Evolutionary conservation across 64 coral and sea anemone species (phyloP).

Genomic region (Platygyra sinensis): DNA sequence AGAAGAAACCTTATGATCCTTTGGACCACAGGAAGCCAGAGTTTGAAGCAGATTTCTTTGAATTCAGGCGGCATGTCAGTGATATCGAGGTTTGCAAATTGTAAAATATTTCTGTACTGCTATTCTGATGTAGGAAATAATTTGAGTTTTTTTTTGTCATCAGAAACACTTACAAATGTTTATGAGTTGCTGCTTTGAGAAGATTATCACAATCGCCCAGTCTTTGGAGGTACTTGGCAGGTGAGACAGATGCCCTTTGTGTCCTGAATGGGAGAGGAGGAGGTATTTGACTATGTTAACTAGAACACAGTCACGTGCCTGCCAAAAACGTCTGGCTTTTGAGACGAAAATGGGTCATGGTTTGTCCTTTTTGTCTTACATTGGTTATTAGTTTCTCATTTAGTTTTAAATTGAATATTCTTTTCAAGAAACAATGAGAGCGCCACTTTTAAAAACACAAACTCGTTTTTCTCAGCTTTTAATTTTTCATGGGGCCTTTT

Average conservation of each 20-base stretch:
- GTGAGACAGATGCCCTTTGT: background rate
- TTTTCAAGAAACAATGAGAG: too few species aligned
- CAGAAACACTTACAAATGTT: slow-evolving; percentile 77
- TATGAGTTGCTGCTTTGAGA: slow-evolving; percentile 79
- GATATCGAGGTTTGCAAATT: slow-evolving; percentile 69
- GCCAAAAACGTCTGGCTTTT: too few species aligned
- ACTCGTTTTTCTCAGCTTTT: too few species aligned
- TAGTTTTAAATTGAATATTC: too few species aligned
- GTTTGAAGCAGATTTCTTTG: slow-evolving; percentile 73
- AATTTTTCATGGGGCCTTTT: too few species aligned
- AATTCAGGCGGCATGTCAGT: slow-evolving; percentile 75
- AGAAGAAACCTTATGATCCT: slow-evolving; percentile 91
- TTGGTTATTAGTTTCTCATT: too few species aligned
- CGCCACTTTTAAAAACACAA: too few species aligned
- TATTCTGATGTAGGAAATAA: background rate
- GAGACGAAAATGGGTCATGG: too few species aligned
- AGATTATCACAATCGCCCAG: slow-evolving; percentile 66
- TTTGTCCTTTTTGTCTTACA: too few species aligned
- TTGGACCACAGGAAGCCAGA: slow-evolving; percentile 84
- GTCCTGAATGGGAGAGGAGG: too few species aligned
- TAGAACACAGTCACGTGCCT: too few species aligned
- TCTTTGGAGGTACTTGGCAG: slow-evolving; percentile 76
- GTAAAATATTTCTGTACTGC: background rate
- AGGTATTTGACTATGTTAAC: too few species aligned
- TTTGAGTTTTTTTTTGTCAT: background rate